A percentile compares a stretch with the other conserved stretches of the same genome.
Evolutionary conservation across 2,888 invertebrate species (phyloP).

Genomic region (Isoperla grammatica): DNA sequence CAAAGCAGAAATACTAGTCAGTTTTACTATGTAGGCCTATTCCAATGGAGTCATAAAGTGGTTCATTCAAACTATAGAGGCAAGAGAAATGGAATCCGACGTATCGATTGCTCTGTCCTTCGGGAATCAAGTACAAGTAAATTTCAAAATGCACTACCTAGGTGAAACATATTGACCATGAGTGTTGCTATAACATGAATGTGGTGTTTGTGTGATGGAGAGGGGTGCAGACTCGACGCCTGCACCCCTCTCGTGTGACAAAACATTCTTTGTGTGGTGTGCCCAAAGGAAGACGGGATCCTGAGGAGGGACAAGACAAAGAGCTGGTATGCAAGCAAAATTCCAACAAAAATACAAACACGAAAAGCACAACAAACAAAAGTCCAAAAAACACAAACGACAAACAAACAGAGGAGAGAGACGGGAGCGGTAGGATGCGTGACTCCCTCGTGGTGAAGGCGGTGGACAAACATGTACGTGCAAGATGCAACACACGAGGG

Average conservation of each 20-base stretch:
- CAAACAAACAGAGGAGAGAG: slow-evolving; percentile 7
- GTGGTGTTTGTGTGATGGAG: neutral
- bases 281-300: slow-evolving; percentile 2
- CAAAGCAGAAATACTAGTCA: too few relatives aligned
- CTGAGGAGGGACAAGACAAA: slow-evolving; percentile 6
- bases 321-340: slow-evolving; percentile 2
- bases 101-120: too few relatives aligned
- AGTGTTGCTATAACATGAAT: neutral
- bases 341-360: slow-evolving; percentile 1
- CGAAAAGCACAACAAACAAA: slow-evolving; percentile 24
- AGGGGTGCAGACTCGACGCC: neutral
- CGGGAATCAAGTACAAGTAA: too few relatives aligned
- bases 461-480: slow-evolving; percentile 20
- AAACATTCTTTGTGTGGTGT: neutral
- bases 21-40: too few relatives aligned
- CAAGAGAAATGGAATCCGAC: too few relatives aligned
- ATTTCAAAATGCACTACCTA: too few relatives aligned
- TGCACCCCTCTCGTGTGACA: neutral
- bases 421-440: neutral
- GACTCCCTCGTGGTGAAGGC: slow-evolving; percentile 10
- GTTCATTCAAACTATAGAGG: too few relatives aligned
- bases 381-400: slow-evolving; percentile 11
- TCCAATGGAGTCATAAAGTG: too few relatives aligned
- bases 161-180: too few relatives aligned
- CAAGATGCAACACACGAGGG: slow-evolving; percentile 26